phyloP scores from a whole-genome alignment of 2,888 invertebrate genomes.

The Amiota communis region DNA sequence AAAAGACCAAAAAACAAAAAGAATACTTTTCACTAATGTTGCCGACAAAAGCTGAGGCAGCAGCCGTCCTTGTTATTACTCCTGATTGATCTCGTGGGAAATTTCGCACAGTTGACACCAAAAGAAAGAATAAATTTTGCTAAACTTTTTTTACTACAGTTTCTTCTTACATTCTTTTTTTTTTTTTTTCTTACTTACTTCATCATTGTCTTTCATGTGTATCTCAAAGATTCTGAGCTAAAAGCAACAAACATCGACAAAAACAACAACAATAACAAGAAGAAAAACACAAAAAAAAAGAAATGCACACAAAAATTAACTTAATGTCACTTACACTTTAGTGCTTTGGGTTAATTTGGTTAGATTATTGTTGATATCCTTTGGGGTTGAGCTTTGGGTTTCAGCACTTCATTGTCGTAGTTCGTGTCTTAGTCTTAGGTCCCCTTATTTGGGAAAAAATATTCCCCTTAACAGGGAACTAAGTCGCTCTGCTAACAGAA shows the following conservation, averaged over 20 bases:
- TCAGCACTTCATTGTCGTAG: too few species aligned
- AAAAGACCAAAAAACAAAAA: neutral
- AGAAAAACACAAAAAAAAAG: neutral
- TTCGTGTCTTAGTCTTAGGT: too few species aligned
- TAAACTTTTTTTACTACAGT: constrained; percentile 4
- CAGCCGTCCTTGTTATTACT: constrained; percentile 49
- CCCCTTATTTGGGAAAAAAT: too few species aligned
- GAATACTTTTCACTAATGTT: neutral
- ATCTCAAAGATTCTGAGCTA: constrained; percentile 27
- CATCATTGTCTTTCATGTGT: constrained; percentile 34
- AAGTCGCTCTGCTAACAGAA: too few species aligned
- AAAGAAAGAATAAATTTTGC: neutral
- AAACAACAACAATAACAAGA: too few species aligned
- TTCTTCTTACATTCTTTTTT: too few species aligned
- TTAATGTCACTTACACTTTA: constrained; percentile 71
- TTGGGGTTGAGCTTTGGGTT: constrained; percentile 48
- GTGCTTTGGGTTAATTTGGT: constrained; percentile 71
- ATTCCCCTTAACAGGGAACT: too few species aligned
- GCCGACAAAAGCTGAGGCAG: constrained; percentile 17
- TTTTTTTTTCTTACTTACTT: constrained; percentile 13
- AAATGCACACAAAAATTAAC: constrained; percentile 64
- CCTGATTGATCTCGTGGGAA: constrained; percentile 70
- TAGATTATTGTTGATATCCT: constrained; percentile 70
- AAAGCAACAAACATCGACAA: neutral
- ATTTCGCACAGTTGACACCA: constrained; percentile 63